phyloP scores from a whole-genome alignment of 2,888 invertebrate genomes.

The Agriopis leucophaearia region DNA sequence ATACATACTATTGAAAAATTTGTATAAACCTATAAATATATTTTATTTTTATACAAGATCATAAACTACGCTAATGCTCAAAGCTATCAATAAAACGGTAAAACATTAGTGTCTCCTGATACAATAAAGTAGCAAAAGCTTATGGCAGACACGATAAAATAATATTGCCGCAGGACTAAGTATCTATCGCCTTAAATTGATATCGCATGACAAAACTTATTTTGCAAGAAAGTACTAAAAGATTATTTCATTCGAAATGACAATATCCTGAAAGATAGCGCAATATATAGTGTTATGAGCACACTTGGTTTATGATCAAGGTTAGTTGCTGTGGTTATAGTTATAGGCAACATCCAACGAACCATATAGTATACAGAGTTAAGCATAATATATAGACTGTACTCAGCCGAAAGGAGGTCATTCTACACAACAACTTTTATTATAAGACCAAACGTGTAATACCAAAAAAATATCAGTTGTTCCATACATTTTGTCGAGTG shows the following conservation, averaged over 20 bases:
- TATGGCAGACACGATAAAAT: conserved; percentile 31
- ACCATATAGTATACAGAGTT: neutral
- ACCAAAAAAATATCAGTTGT: too few relatives aligned
- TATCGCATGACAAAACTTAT: conserved; percentile 32
- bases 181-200: conserved; percentile 20
- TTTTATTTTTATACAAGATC: too few relatives aligned
- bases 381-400: too few relatives aligned
- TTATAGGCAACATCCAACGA: neutral
- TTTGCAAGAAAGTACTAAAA: conserved; percentile 29
- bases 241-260: conserved; percentile 21
- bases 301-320: conserved; percentile 12
- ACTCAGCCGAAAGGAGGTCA: too few relatives aligned
- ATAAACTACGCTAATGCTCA: too few relatives aligned
- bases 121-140: conserved; percentile 51
- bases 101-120: conserved; percentile 63
- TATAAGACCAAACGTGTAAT: too few relatives aligned
- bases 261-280: conserved; percentile 15
- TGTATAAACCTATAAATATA: too few relatives aligned
- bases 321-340: conserved; percentile 6
- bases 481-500: too few relatives aligned
- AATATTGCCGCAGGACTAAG: conserved; percentile 14
- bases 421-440: too few relatives aligned
- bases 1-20: neutral
- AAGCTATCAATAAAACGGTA: conserved; percentile 42
- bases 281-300: conserved; percentile 4